Conservation (phyloP, 2,888 invertebrate genomes). For the Phasia obesa region DNA sequence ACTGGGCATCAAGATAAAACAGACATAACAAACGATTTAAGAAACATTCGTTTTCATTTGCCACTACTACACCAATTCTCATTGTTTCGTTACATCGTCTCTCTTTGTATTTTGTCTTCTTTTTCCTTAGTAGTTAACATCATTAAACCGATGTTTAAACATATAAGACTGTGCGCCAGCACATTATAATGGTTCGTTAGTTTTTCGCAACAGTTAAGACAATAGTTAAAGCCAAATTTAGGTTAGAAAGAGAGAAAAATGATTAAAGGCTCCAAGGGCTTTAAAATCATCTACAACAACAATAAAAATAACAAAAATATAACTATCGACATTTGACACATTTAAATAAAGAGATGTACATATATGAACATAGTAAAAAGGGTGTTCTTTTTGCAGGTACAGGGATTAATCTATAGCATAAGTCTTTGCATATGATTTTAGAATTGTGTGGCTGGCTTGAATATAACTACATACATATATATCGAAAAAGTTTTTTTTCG, state of each 20-base stretch:
- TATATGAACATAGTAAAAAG: too few species aligned
- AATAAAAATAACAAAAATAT: too few species aligned
- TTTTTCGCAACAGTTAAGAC: conserved; percentile 48
- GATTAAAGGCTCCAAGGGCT: background rate
- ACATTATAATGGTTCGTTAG: conserved; percentile 44
- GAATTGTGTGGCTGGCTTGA: too few species aligned
- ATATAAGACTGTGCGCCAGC: conserved; percentile 47
- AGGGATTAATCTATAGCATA: too few species aligned
- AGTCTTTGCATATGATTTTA: too few species aligned
- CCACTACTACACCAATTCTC: conserved; percentile 31
- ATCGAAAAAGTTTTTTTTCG: too few species aligned
- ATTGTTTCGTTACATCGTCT: conserved; percentile 24
- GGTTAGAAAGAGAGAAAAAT: too few species aligned
- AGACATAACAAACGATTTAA: conserved; percentile 80
- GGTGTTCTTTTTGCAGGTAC: too few species aligned
- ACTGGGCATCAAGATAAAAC: conserved; percentile 81
- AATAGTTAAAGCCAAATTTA: conserved; percentile 59
- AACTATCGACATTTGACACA: too few species aligned
- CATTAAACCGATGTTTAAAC: conserved; percentile 46
- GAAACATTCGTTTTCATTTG: conserved; percentile 67
- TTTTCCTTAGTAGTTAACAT: background rate
- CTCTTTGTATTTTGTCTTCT: background rate
- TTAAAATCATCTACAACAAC: too few species aligned
- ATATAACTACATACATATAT: too few species aligned
- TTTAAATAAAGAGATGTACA: too few species aligned